Percentiles rank a stretch among this genome's conserved stretches.
Evolutionary conservation across 2,113 vertebrate genomes (phyloP).

Genomic region (Thalassoma bifasciatum): DNA sequence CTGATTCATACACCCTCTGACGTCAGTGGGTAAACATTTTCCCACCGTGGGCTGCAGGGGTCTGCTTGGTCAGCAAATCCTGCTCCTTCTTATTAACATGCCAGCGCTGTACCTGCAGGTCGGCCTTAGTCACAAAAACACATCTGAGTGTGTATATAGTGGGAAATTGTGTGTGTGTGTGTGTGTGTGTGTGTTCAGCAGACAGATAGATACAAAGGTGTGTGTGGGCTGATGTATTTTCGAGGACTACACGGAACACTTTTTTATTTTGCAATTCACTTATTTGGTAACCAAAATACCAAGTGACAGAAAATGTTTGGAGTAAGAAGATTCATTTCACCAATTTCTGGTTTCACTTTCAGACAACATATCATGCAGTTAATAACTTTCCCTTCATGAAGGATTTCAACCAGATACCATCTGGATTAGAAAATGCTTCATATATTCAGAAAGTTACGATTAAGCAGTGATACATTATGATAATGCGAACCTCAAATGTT

Average conservation of each 20-base stretch:
- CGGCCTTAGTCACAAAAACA: conserved; percentile 18
- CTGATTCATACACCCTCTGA: conserved; percentile 43
- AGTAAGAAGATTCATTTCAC: conserved; percentile 32
- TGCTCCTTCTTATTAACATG: conserved; percentile 50
- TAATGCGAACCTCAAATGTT: neutral
- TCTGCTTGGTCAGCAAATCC: conserved; percentile 61
- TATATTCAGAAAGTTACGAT: conserved; percentile 12
- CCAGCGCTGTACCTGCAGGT: conserved; percentile 39
- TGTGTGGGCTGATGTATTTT: conserved; percentile 13
- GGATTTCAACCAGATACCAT: conserved; percentile 17
- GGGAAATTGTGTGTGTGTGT: neutral
- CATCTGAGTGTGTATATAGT: neutral
- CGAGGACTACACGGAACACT: conserved; percentile 15
- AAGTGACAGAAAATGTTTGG: conserved; percentile 20
- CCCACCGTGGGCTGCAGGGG: conserved; percentile 19
- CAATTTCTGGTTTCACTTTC: neutral
- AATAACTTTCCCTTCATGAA: too few relatives aligned
- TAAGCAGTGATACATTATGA: neutral
- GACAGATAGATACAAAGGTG: conserved; percentile 15
- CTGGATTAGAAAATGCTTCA: neutral
- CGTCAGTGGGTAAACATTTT: conserved; percentile 1
- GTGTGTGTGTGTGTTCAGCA: conserved; percentile 26
- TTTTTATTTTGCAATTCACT: neutral
- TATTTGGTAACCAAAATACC: conserved; percentile 29
- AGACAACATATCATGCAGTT: neutral